A percentile compares a stretch with the other conserved stretches of the same genome.
Evolutionary conservation across 2,888 invertebrate species (phyloP).

Genomic region (Apomyelois bistriatella): DNA sequence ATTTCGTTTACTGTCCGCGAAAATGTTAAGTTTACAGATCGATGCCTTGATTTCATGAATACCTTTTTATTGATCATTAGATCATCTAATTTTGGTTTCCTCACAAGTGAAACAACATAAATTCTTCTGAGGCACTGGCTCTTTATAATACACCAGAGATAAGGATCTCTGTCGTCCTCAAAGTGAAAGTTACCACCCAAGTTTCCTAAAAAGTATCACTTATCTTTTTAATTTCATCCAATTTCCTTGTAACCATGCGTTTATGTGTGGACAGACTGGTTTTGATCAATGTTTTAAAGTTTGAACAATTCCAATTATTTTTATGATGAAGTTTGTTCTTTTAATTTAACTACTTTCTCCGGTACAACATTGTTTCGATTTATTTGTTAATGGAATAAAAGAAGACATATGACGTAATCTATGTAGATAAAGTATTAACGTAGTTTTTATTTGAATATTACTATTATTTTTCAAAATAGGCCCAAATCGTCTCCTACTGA

Average conservation of each 20-base stretch:
- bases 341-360: not conserved
- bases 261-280: not conserved
- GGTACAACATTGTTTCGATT: not conserved
- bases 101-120: too few relatives aligned
- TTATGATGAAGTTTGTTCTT: not conserved
- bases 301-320: not conserved
- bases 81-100: too few relatives aligned
- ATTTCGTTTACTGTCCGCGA: too few relatives aligned
- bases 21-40: too few relatives aligned
- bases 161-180: not conserved
- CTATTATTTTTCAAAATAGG: too few relatives aligned
- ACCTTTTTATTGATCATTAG: too few relatives aligned
- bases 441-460: too few relatives aligned
- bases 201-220: not conserved
- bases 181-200: slow-evolving; percentile 15
- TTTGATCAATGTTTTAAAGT: not conserved
- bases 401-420: not conserved
- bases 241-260: slow-evolving; percentile 4
- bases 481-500: too few relatives aligned
- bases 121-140: too few relatives aligned
- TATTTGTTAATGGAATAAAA: not conserved
- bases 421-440: too few relatives aligned
- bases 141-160: not conserved
- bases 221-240: slow-evolving; percentile 7
- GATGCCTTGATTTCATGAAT: too few relatives aligned